Percentiles rank a stretch among this genome's conserved stretches.
These are phyloP conservation scores for Mechanitis messenoides DNA, from an alignment of 2,888 invertebrate species.

Conservation along the genomic window DNA sequence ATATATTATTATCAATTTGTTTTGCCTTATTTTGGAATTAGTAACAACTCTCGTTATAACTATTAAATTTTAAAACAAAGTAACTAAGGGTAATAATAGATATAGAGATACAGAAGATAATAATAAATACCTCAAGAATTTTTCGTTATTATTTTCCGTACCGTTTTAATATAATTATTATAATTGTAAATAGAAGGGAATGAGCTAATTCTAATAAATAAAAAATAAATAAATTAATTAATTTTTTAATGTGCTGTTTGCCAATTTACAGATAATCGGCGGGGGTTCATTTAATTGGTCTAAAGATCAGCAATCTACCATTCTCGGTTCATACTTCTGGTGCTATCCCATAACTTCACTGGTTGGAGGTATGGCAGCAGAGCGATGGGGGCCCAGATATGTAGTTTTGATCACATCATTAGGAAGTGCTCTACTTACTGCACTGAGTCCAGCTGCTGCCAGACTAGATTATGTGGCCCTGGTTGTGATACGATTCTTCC, in stretches of 20 bases:
- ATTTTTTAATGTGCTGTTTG: too few relatives aligned
- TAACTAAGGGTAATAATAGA: too few relatives aligned
- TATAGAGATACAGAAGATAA: too few relatives aligned
- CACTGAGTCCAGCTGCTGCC: slow-evolving; percentile 78
- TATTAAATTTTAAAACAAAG: too few relatives aligned
- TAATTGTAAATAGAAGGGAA: too few relatives aligned
- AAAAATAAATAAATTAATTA: neutral
- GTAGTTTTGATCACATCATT: slow-evolving; percentile 75
- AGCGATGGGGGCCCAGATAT: slow-evolving; percentile 78
- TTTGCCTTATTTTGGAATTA: too few relatives aligned
- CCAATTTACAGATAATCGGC: slow-evolving; percentile 18
- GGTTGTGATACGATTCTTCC: slow-evolving; percentile 75
- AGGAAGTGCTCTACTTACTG: slow-evolving; percentile 74
- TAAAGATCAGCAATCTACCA: slow-evolving; percentile 77
- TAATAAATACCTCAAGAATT: too few relatives aligned
- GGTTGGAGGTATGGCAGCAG: slow-evolving; percentile 80
- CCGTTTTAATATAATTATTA: too few relatives aligned
- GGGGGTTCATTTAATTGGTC: slow-evolving; percentile 74
- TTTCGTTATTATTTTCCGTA: too few relatives aligned
- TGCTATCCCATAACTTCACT: slow-evolving; percentile 81
- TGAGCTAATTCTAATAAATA: neutral
- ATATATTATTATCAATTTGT: too few relatives aligned
- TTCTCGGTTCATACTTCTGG: slow-evolving; percentile 83
- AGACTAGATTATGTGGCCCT: slow-evolving; percentile 73
- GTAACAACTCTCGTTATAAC: too few relatives aligned